phyloP scores from a whole-genome alignment of 1,140 invertebrate genomes.

The Pygmarrhopalites habei region DNA sequence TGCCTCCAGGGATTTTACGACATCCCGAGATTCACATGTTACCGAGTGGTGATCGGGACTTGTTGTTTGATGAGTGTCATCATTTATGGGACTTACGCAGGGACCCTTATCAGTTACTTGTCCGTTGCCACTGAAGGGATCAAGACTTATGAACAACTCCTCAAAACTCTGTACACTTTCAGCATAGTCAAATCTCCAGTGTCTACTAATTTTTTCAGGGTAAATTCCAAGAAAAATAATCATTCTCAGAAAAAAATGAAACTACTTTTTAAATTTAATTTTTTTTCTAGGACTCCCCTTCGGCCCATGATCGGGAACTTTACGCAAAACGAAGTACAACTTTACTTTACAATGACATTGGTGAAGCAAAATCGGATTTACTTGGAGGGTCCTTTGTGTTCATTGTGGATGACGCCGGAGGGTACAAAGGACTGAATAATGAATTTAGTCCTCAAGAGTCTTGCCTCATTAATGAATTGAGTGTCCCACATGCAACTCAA shows the following conservation, averaged over 20 bases:
- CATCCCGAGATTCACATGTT: background rate
- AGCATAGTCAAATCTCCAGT: background rate
- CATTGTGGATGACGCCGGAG: slow-evolving; percentile 13
- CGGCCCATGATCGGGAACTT: background rate
- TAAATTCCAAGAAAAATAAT: slow-evolving; percentile 1
- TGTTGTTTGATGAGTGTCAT: slow-evolving; percentile 3
- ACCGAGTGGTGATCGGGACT: slow-evolving; percentile 7
- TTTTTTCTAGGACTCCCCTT: slow-evolving; percentile 22
- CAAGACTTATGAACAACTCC: slow-evolving; percentile 2
- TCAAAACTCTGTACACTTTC: slow-evolving; percentile 7
- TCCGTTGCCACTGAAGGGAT: slow-evolving; percentile 17
- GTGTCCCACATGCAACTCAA: slow-evolving; percentile 11
- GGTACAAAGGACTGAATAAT: slow-evolving; percentile 2
- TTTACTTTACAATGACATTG: background rate
- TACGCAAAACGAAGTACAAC: background rate
- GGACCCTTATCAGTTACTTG: slow-evolving; percentile 22
- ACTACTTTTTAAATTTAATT: background rate
- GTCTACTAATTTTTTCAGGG: slow-evolving; percentile 6
- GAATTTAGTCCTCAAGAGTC: slow-evolving; percentile 8
- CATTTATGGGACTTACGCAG: slow-evolving; percentile 17
- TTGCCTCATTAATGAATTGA: slow-evolving; percentile 21
- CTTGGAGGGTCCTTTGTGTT: slow-evolving; percentile 13
- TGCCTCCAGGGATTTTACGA: slow-evolving; percentile 9
- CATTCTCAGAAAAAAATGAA: background rate
- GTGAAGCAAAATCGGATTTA: slow-evolving; percentile 2